Base-by-base conservation (phyloP, 2,888 invertebrate species). In the Cetonia aurata region DNA sequence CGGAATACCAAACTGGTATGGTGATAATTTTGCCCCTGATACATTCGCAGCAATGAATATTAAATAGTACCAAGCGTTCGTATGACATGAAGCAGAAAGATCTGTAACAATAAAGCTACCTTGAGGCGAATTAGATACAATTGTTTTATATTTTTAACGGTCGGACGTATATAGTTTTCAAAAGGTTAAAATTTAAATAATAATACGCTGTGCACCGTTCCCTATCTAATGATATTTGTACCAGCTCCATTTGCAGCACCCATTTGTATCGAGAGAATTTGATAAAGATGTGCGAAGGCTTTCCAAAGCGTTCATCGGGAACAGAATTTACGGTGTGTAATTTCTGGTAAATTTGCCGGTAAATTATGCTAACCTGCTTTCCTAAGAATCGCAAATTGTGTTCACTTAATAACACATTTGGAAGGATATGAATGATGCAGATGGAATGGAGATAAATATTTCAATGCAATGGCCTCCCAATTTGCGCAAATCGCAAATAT, bases 351-450 rank as follows among this genome's bases (percentile, higher is more conserved):
- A 56, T 41, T 44, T 59, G 59, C 25, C 25, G n/a, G 31, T 59
- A 59, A 59, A 59, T 59, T 59, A 59, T 25, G 59, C 44, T 44
- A 59, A n/a, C 25, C n/a, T 59, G 25, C 12, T 59, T 44, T 44
- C 44, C 44, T 19, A 44, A 46, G n/a, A 44, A 46, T n/a, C 37
- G 15, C 25, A 59, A 59, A 46, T 59, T 44, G 44, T 59, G n/a
- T 59, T 42, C n/a, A 1, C 25, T 46, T 59, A 59, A 59, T 59
- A 59, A 59, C 44, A 59, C 19, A 44, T 25, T 59, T 59, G 0
- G 13, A 44, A 44, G 25, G 1, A 59, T 25, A 59, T 19, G 19
- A 59, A 59, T 59, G 44, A n/a, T 19, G 59, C 9, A 59, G 59
- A 59, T 59, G 6, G 19, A 59, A 6, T 12, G 19, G 6, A 59